Conservation (phyloP, 2,113 vertebrate genomes). For the Corydoras sp. region DNA sequence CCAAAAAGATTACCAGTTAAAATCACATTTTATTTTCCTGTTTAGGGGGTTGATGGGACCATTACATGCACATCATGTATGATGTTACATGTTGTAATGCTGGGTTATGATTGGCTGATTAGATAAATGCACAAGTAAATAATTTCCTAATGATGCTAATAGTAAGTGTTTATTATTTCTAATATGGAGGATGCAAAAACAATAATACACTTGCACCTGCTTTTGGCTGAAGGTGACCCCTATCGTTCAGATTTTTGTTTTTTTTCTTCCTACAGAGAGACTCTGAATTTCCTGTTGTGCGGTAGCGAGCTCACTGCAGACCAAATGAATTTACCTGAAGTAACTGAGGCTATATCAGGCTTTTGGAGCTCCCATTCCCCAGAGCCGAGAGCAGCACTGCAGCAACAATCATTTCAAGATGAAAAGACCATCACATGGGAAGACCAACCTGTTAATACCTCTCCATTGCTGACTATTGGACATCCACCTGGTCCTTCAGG, state of each 20-base stretch:
- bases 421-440: constrained; percentile 6
- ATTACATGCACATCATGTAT: too few relatives aligned
- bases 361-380: constrained; percentile 73
- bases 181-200: too few relatives aligned
- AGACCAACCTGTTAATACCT: neutral
- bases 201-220: too few relatives aligned
- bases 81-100: too few relatives aligned
- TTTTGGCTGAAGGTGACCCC: neutral
- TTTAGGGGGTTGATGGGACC: too few relatives aligned
- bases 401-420: constrained; percentile 53
- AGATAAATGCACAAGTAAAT: too few relatives aligned
- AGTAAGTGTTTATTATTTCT: too few relatives aligned
- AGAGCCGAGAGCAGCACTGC: constrained; percentile 60
- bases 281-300: constrained; percentile 65
- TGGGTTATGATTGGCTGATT: too few relatives aligned
- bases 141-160: too few relatives aligned
- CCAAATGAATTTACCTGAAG: constrained; percentile 61
- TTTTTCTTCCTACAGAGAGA: constrained; percentile 64
- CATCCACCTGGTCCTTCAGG: too few relatives aligned
- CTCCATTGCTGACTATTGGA: constrained; percentile 35
- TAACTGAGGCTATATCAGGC: constrained; percentile 72
- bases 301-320: constrained; percentile 58
- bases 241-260: constrained; percentile 66
- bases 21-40: too few relatives aligned
- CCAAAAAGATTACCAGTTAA: too few relatives aligned